Base-by-base conservation (phyloP, 2,113 vertebrate genomes). In the Zosterops pallidus region DNA sequence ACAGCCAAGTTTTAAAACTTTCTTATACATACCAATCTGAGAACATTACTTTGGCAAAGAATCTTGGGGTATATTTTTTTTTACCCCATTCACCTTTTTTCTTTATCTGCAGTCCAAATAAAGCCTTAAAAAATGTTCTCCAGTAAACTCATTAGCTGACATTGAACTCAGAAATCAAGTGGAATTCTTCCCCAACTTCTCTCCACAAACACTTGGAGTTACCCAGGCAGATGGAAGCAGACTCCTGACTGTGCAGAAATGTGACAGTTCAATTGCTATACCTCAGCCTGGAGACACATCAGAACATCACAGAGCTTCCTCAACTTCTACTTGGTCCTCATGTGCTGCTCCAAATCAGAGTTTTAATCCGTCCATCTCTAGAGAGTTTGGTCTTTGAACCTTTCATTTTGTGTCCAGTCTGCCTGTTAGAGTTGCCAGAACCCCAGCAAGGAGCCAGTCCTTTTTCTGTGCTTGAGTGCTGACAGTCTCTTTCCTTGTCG, bases 11-110 rank as follows among this genome's bases (percentile, higher is more conserved):
- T 63, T 62, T 14, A n/a, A 82, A 82, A 8, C 8, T 14, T 47
- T 83, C 18, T 8, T 24, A 5, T 29, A 22, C 7, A 23, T n/a
- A 47, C 3, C 3, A 57, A 5, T 41, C 18, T 63, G 12, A 77
- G 23, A 75, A 31, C 8, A 31, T 86, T 44, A 28, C 11, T 78
- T 81, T 12, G 13, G 4, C n/a, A 76, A 68, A 39, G 13, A 67
- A 82, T 15, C 6, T 52, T 67, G 10, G 19, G 39, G 39, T 39
- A 39, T 46, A 21, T 21, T 46, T 21, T 1, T 67, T 64, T 67
- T 42, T 53, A 1, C 0, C 5, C 17, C 26, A 18, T 35, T 10
- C 5, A 35, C 3, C 5, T 12, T 22, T 28, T 19, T 33, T 21
- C 35, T 46, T n/a, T 14, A 5, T 24, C 17, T 57, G 20, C 8